Conservation (phyloP, 2,888 invertebrate genomes). For the Eutolmus rufibarbis region DNA sequence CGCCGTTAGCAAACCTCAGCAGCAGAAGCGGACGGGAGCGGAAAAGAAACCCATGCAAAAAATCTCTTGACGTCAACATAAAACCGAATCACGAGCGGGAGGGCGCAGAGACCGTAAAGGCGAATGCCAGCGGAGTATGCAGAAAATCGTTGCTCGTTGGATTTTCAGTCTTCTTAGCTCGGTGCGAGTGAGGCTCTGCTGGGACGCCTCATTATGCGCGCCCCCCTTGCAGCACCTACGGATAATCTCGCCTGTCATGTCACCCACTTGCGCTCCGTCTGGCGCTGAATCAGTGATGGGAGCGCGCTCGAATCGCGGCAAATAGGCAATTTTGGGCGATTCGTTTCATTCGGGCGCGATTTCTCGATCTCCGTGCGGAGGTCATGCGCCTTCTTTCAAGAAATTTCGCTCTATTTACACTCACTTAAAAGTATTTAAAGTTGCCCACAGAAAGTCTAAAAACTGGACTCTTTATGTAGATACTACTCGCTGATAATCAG, state of each 20-base stretch:
- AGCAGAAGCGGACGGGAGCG: neutral
- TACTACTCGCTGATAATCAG: too few relatives aligned
- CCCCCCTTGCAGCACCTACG: conserved; percentile 2
- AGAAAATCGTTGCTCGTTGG: conserved; percentile 32
- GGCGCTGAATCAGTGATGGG: conserved; percentile 7
- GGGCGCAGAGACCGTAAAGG: neutral
- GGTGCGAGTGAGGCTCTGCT: neutral
- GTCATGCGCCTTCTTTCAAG: neutral
- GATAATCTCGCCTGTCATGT: neutral
- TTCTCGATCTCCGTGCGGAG: neutral
- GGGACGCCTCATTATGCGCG: neutral
- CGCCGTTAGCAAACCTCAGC: neutral
- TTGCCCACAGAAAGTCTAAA: too few relatives aligned
- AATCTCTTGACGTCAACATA: conserved; percentile 33
- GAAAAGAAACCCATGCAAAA: neutral
- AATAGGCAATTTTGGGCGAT: neutral
- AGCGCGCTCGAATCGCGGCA: neutral
- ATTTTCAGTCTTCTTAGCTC: neutral
- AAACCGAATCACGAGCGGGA: neutral
- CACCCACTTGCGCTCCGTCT: conserved; percentile 22
- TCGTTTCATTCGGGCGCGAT: neutral
- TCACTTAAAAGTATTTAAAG: neutral
- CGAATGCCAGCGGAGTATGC: conserved; percentile 9
- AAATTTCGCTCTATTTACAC: neutral
- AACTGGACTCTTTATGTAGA: too few relatives aligned